Conservation (phyloP, 1,140 invertebrate genomes). For the Bilobella aurantiaca region DNA sequence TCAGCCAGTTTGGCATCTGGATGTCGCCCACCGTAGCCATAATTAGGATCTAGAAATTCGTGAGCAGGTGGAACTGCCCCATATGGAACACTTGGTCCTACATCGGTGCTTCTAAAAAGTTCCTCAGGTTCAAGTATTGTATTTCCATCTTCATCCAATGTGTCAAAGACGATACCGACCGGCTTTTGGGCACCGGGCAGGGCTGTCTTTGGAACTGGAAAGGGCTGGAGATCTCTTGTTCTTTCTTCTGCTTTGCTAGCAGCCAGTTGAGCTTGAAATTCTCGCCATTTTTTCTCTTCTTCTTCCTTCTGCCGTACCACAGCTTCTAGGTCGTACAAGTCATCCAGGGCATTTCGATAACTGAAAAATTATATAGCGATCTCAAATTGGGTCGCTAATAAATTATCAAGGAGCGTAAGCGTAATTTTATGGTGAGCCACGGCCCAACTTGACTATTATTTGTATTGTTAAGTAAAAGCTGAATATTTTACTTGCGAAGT, state of each 20-base stretch:
- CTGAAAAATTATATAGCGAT: constrained; percentile 9
- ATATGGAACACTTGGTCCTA: neutral
- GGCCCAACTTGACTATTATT: no score
- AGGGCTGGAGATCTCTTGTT: constrained; percentile 9
- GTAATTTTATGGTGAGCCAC: no score
- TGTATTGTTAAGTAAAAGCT: no score
- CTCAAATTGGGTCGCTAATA: no score
- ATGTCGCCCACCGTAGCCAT: constrained; percentile 26
- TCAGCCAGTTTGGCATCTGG: constrained; percentile 32
- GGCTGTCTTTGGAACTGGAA: constrained; percentile 16
- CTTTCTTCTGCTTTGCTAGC: neutral
- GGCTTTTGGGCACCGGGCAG: neutral
- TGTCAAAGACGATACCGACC: constrained; percentile 29
- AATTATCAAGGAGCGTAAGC: no score
- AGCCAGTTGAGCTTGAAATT: neutral
- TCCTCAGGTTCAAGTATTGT: neutral
- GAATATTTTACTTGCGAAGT: no score
- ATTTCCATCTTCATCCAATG: constrained; percentile 6
- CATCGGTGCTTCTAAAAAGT: neutral
- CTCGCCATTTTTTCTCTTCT: constrained; percentile 10
- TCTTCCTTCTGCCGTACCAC: constrained; percentile 13
- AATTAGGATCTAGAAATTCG: constrained; percentile 18
- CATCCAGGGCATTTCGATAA: constrained; percentile 26
- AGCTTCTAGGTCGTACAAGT: constrained; percentile 16
- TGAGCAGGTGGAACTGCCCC: constrained; percentile 22